Evolutionary conservation across 2,113 vertebrate genomes (phyloP), one percentile per base, ranked within the genome.

Genomic region (Microcebus ravelobensis): DNA sequence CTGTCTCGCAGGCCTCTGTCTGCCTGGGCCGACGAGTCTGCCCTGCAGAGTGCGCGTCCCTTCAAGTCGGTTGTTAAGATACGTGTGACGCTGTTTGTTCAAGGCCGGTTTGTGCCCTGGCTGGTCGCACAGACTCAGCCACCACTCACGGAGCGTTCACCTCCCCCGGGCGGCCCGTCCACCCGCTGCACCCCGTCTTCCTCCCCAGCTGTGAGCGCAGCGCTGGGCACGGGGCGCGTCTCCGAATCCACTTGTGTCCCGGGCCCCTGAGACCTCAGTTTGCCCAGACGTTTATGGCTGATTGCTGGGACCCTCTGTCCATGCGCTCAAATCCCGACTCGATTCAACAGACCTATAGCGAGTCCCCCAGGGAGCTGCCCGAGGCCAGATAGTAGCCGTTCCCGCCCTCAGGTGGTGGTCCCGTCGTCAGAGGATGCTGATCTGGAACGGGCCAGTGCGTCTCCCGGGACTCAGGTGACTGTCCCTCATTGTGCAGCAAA

Each of bases 101-200:
- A 90, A 85, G 34, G 73, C 21, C 13, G 48, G 70, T 71, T 77
- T 85, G 81, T n/a, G 79, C 95, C 70, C 3, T 12, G 0, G 36
- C 48, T 15, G 42, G 55, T 11, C 76, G 29, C 77, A 23, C 52
- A 81, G 85, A 27, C 70, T 36, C 70, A 3, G 1, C 2, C 13
- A 0, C 18, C 5, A 80, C 61, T n/a, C 7, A 3, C 0, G 0
- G 9, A 63, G 57, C 45, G 13, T 13, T 50, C 17, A 2, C 15
- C 2, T 63, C 2, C 2, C 6, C 21, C 6, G 15, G 2, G 2
- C 3, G 27, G 48, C 1, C 0, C 0, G 18, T 39, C 59, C 0
- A 0, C 29, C 6, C 39, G 36, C 15, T 9, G 5, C 18, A 1
- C 25, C n/a, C 31, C 7, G 0, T 5, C 71, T 14, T 50, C 45